Conservation (phyloP, 2,113 vertebrate species). For the Pipa parva region DNA sequence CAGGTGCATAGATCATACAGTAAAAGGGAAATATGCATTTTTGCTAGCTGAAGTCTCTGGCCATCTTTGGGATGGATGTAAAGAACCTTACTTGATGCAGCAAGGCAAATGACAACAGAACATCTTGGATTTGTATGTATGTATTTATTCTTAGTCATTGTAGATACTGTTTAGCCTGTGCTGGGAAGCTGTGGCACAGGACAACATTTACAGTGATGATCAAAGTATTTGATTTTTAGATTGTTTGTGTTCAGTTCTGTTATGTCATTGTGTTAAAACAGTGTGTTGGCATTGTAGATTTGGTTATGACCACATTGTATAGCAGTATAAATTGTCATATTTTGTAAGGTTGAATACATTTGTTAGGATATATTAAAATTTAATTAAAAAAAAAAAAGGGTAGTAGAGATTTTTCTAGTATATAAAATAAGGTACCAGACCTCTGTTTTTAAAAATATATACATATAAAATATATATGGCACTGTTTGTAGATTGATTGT, state of each 20-base stretch:
- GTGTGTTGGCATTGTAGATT: neutral
- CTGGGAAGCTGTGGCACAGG: too few species aligned
- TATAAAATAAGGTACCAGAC: neutral
- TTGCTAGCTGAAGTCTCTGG: neutral
- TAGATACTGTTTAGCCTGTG: neutral
- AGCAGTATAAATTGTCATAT: neutral
- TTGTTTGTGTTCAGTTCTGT: too few species aligned
- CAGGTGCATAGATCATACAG: constrained; percentile 31
- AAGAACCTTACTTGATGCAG: too few species aligned
- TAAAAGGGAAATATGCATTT: constrained; percentile 4
- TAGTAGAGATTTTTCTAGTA: too few species aligned
- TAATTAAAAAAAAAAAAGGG: too few species aligned
- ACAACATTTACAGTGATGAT: too few species aligned
- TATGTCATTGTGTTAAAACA: too few species aligned
- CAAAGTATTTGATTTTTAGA: too few species aligned
- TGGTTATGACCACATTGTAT: neutral
- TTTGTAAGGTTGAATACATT: neutral
- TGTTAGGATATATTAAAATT: neutral
- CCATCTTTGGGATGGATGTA: constrained; percentile 12
- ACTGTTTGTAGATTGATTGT: neutral
- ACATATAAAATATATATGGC: neutral
- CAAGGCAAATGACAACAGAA: too few species aligned
- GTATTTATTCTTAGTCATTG: neutral
- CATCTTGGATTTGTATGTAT: neutral
- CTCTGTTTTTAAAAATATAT: too few species aligned